phyloP scores from a whole-genome alignment of 1,140 invertebrate species.

The Pachyrhynchus sulphureomaculatus region DNA sequence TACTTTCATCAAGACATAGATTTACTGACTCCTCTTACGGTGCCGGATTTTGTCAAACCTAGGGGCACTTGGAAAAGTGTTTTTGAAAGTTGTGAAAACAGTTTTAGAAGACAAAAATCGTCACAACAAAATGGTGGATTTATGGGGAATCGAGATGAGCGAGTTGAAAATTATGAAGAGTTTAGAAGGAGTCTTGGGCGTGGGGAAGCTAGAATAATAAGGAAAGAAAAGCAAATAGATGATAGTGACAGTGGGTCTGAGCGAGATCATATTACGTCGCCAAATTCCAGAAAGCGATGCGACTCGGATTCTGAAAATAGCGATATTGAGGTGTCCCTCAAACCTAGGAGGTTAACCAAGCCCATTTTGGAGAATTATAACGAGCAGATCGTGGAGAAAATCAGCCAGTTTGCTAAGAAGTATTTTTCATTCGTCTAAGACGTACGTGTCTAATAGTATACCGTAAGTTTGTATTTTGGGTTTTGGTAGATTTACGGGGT shows the following conservation, averaged over 20 bases:
- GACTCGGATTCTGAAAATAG: too few species aligned
- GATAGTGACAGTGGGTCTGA: not conserved
- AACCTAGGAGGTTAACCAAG: not conserved
- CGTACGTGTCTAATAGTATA: slow-evolving; percentile 17
- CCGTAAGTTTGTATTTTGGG: slow-evolving; percentile 9
- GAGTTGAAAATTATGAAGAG: slow-evolving; percentile 11
- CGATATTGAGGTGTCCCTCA: not conserved
- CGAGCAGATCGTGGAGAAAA: slow-evolving; percentile 2
- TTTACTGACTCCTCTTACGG: slow-evolving; percentile 17
- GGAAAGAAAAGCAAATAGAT: not conserved
- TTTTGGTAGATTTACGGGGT: not conserved
- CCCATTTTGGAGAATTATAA: not conserved
- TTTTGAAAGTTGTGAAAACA: not conserved
- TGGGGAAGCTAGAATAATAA: not conserved
- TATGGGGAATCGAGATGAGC: not conserved
- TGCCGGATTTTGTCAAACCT: slow-evolving; percentile 22
- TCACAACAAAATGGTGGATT: not conserved
- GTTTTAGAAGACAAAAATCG: not conserved
- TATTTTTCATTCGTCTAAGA: not conserved
- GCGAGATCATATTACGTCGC: too few species aligned
- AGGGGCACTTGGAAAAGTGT: slow-evolving; percentile 18
- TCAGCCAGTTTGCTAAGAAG: slow-evolving; percentile 6
- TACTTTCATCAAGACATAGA: slow-evolving; percentile 12
- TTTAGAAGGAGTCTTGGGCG: slow-evolving; percentile 6
- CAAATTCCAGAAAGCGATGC: not conserved